Percentiles rank a stretch among this genome's conserved stretches.
Evolutionary conservation across 2,113 vertebrate genomes (phyloP).

Genomic region (Promerops cafer): DNA sequence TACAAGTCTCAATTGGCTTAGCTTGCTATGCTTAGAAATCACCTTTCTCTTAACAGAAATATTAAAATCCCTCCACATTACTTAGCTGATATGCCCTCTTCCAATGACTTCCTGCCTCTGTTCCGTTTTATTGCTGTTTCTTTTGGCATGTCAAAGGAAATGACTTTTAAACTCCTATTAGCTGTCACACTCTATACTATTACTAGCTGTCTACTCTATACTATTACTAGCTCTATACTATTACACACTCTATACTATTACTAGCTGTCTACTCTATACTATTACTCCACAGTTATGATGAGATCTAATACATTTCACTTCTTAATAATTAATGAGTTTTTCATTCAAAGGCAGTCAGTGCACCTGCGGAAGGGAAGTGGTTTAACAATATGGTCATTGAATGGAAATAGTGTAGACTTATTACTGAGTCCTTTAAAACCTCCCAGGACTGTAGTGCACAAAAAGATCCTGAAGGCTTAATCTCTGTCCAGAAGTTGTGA

Average conservation of each 20-base stretch:
- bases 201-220: too few species aligned
- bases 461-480: background rate
- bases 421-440: background rate
- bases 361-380: background rate
- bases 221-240: too few species aligned
- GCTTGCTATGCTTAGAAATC: background rate
- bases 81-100: background rate
- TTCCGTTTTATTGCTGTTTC: background rate
- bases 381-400: background rate
- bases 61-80: background rate
- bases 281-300: background rate
- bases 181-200: background rate
- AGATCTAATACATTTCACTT: background rate
- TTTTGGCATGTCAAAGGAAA: background rate
- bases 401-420: background rate
- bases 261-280: too few species aligned
- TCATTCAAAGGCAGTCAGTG: background rate
- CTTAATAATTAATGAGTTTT: conserved; percentile 6
- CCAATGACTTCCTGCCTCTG: background rate
- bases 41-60: background rate
- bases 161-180: background rate
- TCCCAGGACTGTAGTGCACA: background rate
- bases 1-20: background rate
- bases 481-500: background rate
- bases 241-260: too few species aligned